Conservation (phyloP, 2,888 invertebrate genomes). For the Psylliodes chrysocephalus region DNA sequence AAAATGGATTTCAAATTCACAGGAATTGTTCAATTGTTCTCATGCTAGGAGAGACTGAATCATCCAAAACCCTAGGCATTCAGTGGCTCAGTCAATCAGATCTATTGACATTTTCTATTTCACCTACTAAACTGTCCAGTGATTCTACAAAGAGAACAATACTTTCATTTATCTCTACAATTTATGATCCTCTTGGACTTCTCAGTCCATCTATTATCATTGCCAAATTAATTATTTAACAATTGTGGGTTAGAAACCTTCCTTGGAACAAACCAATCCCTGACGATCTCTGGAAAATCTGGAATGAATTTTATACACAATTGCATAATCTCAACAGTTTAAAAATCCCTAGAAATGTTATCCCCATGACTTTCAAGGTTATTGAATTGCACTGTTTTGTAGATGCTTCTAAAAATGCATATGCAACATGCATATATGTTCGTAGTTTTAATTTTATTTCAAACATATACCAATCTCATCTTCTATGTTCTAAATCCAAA, state of each 20-base stretch:
- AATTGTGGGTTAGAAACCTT: no score
- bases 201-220: constrained; percentile 16
- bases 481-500: constrained; percentile 6
- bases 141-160: constrained; percentile 11
- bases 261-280: constrained; percentile 13
- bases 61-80: constrained; percentile 16
- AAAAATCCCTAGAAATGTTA: constrained; percentile 4
- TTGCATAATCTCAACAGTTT: constrained; percentile 9
- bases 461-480: no score
- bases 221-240: constrained; percentile 14
- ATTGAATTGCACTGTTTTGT: constrained; percentile 20
- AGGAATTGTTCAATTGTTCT: background rate
- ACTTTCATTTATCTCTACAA: constrained; percentile 1
- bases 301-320: constrained; percentile 7
- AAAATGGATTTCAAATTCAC: constrained; percentile 32
- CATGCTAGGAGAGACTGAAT: constrained; percentile 5
- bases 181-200: constrained; percentile 21
- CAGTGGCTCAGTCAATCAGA: background rate
- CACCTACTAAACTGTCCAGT: no score
- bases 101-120: background rate
- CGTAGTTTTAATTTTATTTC: no score
- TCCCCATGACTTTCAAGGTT: no score
- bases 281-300: background rate
- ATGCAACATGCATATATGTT: no score
- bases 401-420: constrained; percentile 2